Evolutionary conservation across 2,888 invertebrate species (phyloP), one percentile per base, ranked within the genome.

Genomic region (Iphiclides podalirius): DNA sequence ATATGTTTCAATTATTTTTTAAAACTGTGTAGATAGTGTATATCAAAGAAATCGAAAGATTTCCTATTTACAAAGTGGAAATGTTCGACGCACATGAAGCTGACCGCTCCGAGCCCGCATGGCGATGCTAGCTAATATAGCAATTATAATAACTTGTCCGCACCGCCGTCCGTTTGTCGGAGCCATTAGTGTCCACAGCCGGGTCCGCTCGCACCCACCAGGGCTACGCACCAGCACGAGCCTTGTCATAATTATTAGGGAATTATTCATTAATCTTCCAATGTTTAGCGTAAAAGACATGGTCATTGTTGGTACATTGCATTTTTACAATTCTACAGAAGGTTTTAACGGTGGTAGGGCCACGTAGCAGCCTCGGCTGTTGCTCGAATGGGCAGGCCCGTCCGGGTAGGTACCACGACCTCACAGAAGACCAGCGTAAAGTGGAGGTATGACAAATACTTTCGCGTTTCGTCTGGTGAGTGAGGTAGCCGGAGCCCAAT

Each of bases 61-160:
- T n/a, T n/a, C n/a, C n/a, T n/a, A n/a, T n/a, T n/a, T n/a, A n/a
- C n/a, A n/a, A n/a, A n/a, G n/a, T n/a, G n/a, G n/a, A 55, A 72
- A 56, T 54, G 75, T 79, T 70, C 47, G 0, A 4, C 0, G 54
- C 53, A 58, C 62, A 69, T 64, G 62, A 39, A 14, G 45, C n/a
- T 64, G 75, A 54, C 70, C 75, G 65, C 44, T 67, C 62, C 60
- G 47, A 17, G 47, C 55, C 56, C 60, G 66, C 84, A 82, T 81
- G 80, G 82, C 79, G 80, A 69, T 54, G 56, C 58, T 58, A 63
- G 59, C 72, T 78, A 75, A 75, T 76, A 64, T 65, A 75, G 74
- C 75, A 79, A 82, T 84, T 83, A 84, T 72, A 61, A 75, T 71
- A 71, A 72, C 72, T 72, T 57, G 58, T 56, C 54, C 14, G 17